phyloP scores from a whole-genome alignment of 2,797 vertebrate species.

The Syngnathus rostellatus region DNA sequence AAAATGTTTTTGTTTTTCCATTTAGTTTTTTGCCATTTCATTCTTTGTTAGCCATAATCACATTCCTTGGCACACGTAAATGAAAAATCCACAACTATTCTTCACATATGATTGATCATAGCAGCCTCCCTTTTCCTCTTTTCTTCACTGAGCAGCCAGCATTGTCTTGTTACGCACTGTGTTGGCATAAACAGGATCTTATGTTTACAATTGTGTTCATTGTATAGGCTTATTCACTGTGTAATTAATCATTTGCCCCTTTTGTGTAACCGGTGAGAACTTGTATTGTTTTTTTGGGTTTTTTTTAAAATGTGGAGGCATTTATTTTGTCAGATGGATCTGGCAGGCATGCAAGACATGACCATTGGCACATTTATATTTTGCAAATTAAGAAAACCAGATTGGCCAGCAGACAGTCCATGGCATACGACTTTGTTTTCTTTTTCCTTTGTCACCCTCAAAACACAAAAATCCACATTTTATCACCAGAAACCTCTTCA shows the following conservation, averaged over 20 bases:
- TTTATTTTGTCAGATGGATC: not conserved
- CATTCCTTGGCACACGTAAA: no score
- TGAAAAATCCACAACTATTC: no score
- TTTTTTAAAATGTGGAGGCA: not conserved
- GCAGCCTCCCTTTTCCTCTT: not conserved
- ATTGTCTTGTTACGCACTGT: not conserved
- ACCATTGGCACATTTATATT: not conserved
- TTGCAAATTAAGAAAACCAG: not conserved
- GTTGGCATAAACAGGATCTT: not conserved
- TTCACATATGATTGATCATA: no score
- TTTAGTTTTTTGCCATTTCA: no score
- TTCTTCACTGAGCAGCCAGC: not conserved
- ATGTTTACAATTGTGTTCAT: not conserved
- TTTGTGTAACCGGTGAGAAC: not conserved
- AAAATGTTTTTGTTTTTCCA: no score
- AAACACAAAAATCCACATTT: not conserved
- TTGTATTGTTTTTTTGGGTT: not conserved
- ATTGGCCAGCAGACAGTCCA: no score
- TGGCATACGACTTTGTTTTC: no score
- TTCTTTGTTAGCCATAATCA: no score
- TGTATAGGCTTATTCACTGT: not conserved
- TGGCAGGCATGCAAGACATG: not conserved
- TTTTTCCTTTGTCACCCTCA: not conserved
- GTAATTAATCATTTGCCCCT: constrained; percentile 1
- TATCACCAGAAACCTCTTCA: not conserved